Percentiles rank a stretch among this genome's conserved stretches.
Conservation (phyloP, 2,888 invertebrate genomes). For the Oasisia sp. region DNA sequence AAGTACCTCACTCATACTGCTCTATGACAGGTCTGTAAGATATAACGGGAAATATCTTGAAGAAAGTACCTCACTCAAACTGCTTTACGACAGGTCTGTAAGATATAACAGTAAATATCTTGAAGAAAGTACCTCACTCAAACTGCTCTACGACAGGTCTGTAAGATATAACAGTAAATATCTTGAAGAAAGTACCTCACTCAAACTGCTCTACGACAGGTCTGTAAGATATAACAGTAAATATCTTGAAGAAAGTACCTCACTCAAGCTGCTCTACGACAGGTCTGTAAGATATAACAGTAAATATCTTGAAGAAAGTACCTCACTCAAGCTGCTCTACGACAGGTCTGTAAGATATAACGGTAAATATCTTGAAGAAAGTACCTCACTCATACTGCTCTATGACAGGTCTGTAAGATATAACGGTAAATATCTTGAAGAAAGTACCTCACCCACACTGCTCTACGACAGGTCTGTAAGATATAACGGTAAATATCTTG, state of each 20-base stretch:
- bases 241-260: conserved; percentile 75
- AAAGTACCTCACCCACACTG: conserved; percentile 76
- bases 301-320: conserved; percentile 80
- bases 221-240: conserved; percentile 78
- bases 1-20: conserved; percentile 75
- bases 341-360: conserved; percentile 85
- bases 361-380: conserved; percentile 80
- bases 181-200: conserved; percentile 72
- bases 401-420: conserved; percentile 87
- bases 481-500: conserved; percentile 79
- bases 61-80: conserved; percentile 77
- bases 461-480: conserved; percentile 90
- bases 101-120: conserved; percentile 78
- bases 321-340: conserved; percentile 83
- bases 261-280: conserved; percentile 88
- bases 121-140: conserved; percentile 74
- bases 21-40: conserved; percentile 89
- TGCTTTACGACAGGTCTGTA: conserved; percentile 92
- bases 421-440: conserved; percentile 81
- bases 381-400: conserved; percentile 78
- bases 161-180: conserved; percentile 77
- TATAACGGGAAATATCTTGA: conserved; percentile 79
- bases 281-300: conserved; percentile 80
- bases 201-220: conserved; percentile 94
- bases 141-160: conserved; percentile 93